These are phyloP conservation scores for Drosophila takahashii DNA, from an alignment of 1,140 invertebrate genomes.

Conservation along the genomic window DNA sequence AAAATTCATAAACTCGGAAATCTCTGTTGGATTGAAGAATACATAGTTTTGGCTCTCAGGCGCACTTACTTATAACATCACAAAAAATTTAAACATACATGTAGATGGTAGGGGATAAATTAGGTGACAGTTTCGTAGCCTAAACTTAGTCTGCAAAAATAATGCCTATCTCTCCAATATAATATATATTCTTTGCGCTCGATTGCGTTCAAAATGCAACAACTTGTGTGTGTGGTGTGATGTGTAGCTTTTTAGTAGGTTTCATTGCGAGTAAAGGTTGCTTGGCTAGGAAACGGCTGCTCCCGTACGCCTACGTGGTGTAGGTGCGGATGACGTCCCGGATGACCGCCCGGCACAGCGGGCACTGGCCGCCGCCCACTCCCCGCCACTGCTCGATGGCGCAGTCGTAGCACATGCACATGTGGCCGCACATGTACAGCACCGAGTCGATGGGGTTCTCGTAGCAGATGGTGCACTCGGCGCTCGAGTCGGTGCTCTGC, in stretches of 20 bases:
- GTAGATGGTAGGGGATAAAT: conserved; percentile 35
- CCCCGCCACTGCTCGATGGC: conserved; percentile 96
- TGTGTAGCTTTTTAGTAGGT: conserved; percentile 42
- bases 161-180: conserved; percentile 39
- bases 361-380: conserved; percentile 95
- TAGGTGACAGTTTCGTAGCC: conserved; percentile 36
- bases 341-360: conserved; percentile 96
- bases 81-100: conserved; percentile 76
- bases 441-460: conserved; percentile 96
- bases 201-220: conserved; percentile 44
- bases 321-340: conserved; percentile 98
- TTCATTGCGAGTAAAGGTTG: conserved; percentile 64
- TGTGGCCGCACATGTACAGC: conserved; percentile 98
- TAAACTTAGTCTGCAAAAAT: conserved; percentile 52
- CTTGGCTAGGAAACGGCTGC: conserved; percentile 31
- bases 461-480: conserved; percentile 97
- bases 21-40: conserved; percentile 39
- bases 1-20: conserved; percentile 54
- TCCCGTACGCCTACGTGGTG: conserved; percentile 90
- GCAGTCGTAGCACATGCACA: conserved; percentile 99
- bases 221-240: conserved; percentile 22
- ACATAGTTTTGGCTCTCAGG: conserved; percentile 52
- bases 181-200: conserved; percentile 33
- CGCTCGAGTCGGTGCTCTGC: conserved; percentile 86
- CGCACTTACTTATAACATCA: conserved; percentile 78